Evolutionary conservation across 2,888 invertebrate genomes (phyloP).

Genomic region (Dryomyza anilis): DNA sequence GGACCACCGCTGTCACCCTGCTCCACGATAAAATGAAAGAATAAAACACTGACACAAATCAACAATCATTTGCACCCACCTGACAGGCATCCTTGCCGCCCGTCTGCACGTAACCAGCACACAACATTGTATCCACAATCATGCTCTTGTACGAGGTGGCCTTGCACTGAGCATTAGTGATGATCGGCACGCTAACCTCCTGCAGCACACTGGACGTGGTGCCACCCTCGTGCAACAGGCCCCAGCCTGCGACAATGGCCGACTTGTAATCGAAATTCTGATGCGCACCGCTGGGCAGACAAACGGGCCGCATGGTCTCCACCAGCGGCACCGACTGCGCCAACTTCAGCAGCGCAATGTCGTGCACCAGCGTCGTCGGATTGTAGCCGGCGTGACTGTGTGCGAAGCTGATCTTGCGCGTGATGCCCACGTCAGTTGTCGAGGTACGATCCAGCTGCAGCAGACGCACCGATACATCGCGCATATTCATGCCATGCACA

Average conservation of each 20-base stretch:
- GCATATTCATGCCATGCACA: slow-evolving; percentile 46
- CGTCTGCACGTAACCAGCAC: slow-evolving; percentile 51
- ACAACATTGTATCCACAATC: slow-evolving; percentile 57
- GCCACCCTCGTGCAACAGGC: slow-evolving; percentile 52
- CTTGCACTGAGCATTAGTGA: slow-evolving; percentile 54
- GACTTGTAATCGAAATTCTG: slow-evolving; percentile 48
- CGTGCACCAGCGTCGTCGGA: slow-evolving; percentile 49
- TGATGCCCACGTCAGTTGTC: slow-evolving; percentile 43
- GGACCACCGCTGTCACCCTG: slow-evolving; percentile 60
- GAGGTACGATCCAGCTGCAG: slow-evolving; percentile 49
- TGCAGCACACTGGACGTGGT: slow-evolving; percentile 47
- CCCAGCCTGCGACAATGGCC: slow-evolving; percentile 58
- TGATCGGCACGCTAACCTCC: slow-evolving; percentile 54
- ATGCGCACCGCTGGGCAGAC: slow-evolving; percentile 46
- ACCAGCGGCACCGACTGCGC: slow-evolving; percentile 47
- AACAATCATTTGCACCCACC: slow-evolving; percentile 39
- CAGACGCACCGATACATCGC: slow-evolving; percentile 45
- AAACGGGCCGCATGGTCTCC: slow-evolving; percentile 51
- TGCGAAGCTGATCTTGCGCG: slow-evolving; percentile 45
- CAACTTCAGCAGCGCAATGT: slow-evolving; percentile 53
- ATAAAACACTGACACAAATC: neutral
- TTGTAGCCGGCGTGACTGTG: slow-evolving; percentile 48
- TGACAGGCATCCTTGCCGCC: slow-evolving; percentile 59
- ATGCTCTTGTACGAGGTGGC: slow-evolving; percentile 52
- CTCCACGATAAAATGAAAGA: neutral